Percentiles rank a stretch among this genome's conserved stretches.
These are phyloP conservation scores for Bimastos eiseni DNA, from an alignment of 2,888 invertebrate species.

Conservation along the genomic window DNA sequence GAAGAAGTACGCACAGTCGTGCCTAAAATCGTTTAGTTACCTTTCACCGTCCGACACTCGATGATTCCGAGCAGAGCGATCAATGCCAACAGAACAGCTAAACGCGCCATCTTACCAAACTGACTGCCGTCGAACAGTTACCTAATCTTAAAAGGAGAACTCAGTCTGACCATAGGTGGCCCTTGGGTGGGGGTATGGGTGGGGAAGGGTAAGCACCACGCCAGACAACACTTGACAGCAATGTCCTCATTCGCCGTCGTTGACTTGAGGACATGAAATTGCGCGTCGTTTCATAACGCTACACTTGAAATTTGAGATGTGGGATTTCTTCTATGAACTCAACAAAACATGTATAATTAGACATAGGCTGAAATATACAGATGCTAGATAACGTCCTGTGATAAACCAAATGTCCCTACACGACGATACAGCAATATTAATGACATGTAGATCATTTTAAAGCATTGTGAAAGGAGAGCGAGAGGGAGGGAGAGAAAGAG, in stretches of 20 bases:
- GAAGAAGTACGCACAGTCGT: background rate
- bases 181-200: background rate
- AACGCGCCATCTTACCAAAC: background rate
- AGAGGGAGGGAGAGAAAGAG: conserved; percentile 15
- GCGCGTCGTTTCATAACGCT: too few relatives aligned
- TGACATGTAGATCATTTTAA: too few relatives aligned
- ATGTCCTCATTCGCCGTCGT: background rate
- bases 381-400: too few relatives aligned
- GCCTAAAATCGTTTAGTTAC: background rate
- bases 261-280: background rate
- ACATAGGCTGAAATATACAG: too few relatives aligned
- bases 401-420: too few relatives aligned
- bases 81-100: background rate
- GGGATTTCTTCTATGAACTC: too few relatives aligned
- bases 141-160: background rate
- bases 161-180: background rate
- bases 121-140: background rate
- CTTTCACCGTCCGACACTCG: background rate
- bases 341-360: too few relatives aligned
- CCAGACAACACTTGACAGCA: background rate
- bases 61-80: background rate
- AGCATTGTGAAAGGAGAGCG: background rate
- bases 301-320: too few relatives aligned
- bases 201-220: background rate
- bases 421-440: too few relatives aligned